Conservation (phyloP, 2,113 vertebrate species). For the Nyctibius bracteatus region DNA sequence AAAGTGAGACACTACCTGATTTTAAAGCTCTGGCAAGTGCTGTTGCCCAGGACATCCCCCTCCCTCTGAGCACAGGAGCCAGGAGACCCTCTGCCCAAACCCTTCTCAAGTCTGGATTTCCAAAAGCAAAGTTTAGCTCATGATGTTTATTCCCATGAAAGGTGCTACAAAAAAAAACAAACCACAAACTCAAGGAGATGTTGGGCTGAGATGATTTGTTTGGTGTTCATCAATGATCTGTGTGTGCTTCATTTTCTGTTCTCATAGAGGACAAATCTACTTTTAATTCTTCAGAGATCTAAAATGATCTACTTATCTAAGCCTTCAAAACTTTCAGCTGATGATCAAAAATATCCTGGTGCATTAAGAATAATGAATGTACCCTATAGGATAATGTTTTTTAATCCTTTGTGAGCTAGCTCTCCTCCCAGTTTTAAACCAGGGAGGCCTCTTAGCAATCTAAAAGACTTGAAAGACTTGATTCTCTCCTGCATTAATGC, state of each 20-base stretch:
- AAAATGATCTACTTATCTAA: background rate
- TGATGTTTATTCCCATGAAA: background rate
- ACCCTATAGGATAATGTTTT: background rate
- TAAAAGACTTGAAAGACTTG: conserved; percentile 35
- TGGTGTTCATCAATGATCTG: background rate
- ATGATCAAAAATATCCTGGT: conserved; percentile 25
- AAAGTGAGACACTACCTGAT: background rate
- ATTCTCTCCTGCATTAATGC: conserved; percentile 33
- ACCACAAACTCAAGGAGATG: background rate
- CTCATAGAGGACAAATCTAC: background rate
- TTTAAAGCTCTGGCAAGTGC: background rate
- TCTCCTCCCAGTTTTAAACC: conserved; percentile 15
- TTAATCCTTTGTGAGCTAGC: background rate
- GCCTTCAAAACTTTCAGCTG: conserved; percentile 18
- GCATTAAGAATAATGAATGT: conserved; percentile 19
- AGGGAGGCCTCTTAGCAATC: background rate
- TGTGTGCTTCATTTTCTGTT: background rate
- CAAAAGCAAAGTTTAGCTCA: background rate
- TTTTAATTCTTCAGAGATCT: background rate
- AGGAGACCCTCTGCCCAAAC: background rate
- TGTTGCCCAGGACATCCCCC: background rate
- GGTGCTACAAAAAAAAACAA: background rate
- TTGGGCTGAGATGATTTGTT: background rate
- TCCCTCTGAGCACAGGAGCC: background rate
- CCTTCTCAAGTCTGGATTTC: background rate